Conservation (phyloP, 2,797 vertebrate species). For the Hapalemur alaotrensis region DNA sequence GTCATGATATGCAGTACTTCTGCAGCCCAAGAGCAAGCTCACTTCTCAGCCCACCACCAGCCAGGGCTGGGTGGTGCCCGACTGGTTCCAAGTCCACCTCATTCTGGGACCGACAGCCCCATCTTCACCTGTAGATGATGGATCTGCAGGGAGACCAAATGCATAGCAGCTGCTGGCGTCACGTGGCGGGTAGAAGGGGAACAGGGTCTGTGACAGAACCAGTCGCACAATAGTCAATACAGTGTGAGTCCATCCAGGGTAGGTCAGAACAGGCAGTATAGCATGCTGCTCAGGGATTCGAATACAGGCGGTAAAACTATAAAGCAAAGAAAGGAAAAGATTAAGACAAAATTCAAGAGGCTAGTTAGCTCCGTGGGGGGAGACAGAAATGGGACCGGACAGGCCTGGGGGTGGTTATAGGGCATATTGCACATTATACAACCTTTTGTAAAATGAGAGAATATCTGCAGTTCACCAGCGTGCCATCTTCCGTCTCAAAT, state of each 20-base stretch:
- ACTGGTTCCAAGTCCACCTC: background rate
- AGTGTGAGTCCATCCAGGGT: rapidly evolving
- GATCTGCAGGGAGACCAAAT: background rate
- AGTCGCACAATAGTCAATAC: background rate
- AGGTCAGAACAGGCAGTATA: background rate
- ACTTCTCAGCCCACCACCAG: no score
- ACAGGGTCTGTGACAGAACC: background rate
- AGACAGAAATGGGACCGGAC: background rate
- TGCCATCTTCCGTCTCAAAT: rapidly evolving
- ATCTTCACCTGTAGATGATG: background rate
- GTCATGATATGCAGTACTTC: no score
- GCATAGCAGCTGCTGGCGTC: background rate
- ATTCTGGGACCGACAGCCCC: background rate
- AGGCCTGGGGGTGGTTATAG: rapidly evolving
- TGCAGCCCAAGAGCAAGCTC: background rate
- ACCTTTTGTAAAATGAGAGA: background rate
- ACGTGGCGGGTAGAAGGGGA: background rate
- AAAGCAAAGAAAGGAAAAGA: background rate
- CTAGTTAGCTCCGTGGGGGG: rapidly evolving
- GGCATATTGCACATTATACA: background rate
- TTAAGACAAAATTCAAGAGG: background rate
- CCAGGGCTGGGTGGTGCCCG: background rate
- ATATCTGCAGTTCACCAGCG: background rate
- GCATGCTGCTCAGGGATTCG: background rate
- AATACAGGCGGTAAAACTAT: rapidly evolving